phyloP scores from a whole-genome alignment of 1,140 invertebrate species.

The Drosophila quadrilineata region DNA sequence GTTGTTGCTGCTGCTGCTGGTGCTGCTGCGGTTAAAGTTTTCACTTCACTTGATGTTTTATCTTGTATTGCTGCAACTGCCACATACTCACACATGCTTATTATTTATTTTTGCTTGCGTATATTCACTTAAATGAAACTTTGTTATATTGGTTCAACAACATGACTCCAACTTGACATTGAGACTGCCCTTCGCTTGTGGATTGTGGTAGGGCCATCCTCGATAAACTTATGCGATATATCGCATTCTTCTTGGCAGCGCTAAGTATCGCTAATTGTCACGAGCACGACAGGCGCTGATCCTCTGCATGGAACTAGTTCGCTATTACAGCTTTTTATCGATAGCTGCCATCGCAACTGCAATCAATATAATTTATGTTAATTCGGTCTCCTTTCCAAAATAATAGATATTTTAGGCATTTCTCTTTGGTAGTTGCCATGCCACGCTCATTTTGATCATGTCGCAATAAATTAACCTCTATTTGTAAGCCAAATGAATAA shows the following conservation, averaged over 20 bases:
- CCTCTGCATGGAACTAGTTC: neutral
- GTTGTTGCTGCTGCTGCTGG: neutral
- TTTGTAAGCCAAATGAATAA: conserved; percentile 77
- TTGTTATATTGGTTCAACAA: conserved; percentile 65
- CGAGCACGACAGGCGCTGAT: too few species aligned
- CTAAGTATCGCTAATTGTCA: too few species aligned
- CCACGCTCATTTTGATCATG: conserved; percentile 61
- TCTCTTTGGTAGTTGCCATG: conserved; percentile 53
- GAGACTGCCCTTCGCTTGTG: conserved; percentile 32
- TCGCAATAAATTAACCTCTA: conserved; percentile 75
- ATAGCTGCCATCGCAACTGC: neutral
- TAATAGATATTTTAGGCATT: conserved; percentile 39
- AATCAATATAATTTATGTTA: conserved; percentile 4
- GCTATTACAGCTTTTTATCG: neutral
- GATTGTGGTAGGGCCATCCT: conserved; percentile 55
- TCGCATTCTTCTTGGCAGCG: neutral
- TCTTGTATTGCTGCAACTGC: conserved; percentile 34
- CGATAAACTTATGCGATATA: neutral
- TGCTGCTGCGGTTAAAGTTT: conserved; percentile 29
- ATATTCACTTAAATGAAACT: conserved; percentile 29
- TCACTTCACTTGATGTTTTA: conserved; percentile 52
- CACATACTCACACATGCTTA: conserved; percentile 2
- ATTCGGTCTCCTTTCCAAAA: conserved; percentile 15
- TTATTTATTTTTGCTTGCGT: conserved; percentile 12
- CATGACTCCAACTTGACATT: conserved; percentile 56